These are phyloP conservation scores for Liolophura sinensis DNA, from an alignment of 1,140 invertebrate species.

Conservation along the genomic window DNA sequence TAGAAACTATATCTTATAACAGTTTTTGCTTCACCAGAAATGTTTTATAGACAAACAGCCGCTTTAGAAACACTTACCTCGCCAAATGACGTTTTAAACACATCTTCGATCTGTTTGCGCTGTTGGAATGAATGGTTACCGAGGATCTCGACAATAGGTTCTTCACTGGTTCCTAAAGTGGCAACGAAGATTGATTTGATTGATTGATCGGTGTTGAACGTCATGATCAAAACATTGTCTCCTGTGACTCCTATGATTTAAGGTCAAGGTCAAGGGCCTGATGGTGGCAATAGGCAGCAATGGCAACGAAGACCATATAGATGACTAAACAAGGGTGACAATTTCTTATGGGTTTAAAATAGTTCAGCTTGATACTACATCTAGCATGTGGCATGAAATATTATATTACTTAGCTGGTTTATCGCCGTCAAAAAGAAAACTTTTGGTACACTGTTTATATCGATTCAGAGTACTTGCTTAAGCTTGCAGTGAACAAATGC, in stretches of 20 bases:
- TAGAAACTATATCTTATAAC: background rate
- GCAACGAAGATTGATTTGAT: background rate
- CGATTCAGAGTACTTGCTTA: no score
- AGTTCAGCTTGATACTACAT: no score
- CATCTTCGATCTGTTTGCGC: conserved; percentile 83
- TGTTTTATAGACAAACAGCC: background rate
- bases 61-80: conserved; percentile 64
- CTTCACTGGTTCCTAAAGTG: conserved; percentile 77
- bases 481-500: no score
- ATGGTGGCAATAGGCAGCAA: background rate
- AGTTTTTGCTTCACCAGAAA: background rate
- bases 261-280: background rate
- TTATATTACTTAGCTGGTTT: no score
- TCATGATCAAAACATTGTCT: background rate
- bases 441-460: no score
- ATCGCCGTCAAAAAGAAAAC: no score
- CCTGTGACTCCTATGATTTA: background rate
- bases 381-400: no score
- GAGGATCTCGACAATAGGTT: conserved; percentile 85
- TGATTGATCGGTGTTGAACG: background rate
- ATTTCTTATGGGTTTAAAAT: no score
- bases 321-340: no score
- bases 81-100: conserved; percentile 90
- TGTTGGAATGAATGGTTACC: conserved; percentile 84
- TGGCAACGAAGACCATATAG: background rate